Evolutionary conservation across 2,797 vertebrate species (phyloP), one percentile per base, ranked within the genome.

Genomic region (Melopsittacus undulatus): DNA sequence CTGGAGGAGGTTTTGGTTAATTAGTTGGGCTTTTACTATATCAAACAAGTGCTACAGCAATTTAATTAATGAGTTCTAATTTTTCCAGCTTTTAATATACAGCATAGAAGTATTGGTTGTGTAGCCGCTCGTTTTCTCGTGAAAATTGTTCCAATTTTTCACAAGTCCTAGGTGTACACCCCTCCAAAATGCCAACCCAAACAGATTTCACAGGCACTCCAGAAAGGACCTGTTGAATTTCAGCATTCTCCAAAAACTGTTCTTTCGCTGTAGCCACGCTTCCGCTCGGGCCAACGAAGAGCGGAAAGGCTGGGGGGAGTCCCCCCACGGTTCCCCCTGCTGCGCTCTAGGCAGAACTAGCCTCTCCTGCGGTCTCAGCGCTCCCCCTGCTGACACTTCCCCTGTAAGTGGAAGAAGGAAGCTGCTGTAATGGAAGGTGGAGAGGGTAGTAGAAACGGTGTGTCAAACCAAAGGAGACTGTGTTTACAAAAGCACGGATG

Each of bases 391-490:
- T 6, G 89, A 2, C 73, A 1, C 9, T 21, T 7, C 24, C 23
- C 16, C 11, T 36, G 8, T 1, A 13, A 7, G 2, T 7, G 49
- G 0, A 1, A 29, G 63, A 29, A 8, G 18, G 24, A 4, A 26
- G 29, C 5, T 0, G 19, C 23, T 21, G 0, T 2, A 7, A 7
- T 0, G 3, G 6, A 57, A 9, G 18, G 1, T 0, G 38, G 8
- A 5, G 7, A 5, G 9, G 19, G 1, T 24, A 2, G 43, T 2
- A 5, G 30, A 4, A 1, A 6, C 2, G 1, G 22, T 6, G 1
- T 0, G 27, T 5, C 34, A 13, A 4, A 16, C 1, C 16, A 10
- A 11, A 13, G 20, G 26, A 12, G 5, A 3, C 2, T 0, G 19
- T 4, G 4, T 0, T 13, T 24, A 7, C 42, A 16, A 12, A 10